A percentile compares a stretch with the other conserved stretches of the same genome.
phyloP scores from a whole-genome alignment of 2,113 vertebrate species.

The Laticauda laticaudata region DNA sequence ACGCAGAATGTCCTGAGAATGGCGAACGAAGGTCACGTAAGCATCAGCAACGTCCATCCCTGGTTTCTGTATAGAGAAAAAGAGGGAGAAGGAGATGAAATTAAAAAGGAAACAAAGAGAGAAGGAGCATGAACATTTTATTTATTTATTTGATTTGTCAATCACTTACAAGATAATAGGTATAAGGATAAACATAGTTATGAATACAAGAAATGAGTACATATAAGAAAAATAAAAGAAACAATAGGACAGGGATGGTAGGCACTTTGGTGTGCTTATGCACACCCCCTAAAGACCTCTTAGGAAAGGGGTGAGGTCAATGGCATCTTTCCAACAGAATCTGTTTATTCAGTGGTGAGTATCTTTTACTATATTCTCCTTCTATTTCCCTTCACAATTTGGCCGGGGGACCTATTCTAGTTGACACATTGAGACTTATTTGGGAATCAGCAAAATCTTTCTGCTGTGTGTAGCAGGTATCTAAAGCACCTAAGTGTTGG shows the following conservation, averaged over 20 bases:
- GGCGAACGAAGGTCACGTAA: slow-evolving; percentile 97
- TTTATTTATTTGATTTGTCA: too few species aligned
- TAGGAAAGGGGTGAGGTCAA: too few species aligned
- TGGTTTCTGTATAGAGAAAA: slow-evolving; percentile 84
- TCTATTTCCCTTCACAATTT: neutral
- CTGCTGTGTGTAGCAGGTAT: neutral
- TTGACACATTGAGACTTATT: neutral
- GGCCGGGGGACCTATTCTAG: neutral
- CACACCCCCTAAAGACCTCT: too few species aligned
- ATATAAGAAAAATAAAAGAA: too few species aligned
- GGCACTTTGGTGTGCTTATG: too few species aligned
- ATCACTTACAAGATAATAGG: too few species aligned
- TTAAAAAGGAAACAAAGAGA: neutral
- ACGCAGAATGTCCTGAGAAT: slow-evolving; percentile 98
- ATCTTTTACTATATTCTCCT: neutral
- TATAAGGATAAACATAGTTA: too few species aligned
- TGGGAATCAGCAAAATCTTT: neutral
- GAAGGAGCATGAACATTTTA: slow-evolving; percentile 40
- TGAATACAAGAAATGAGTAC: too few species aligned
- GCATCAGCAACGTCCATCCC: slow-evolving; percentile 98
- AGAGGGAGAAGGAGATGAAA: slow-evolving; percentile 58
- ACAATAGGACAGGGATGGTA: too few species aligned
- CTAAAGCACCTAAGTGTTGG: neutral
- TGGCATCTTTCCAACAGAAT: slow-evolving; percentile 22
- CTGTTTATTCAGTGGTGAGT: neutral